Evolutionary conservation across 2,888 invertebrate genomes (phyloP), one percentile per base, ranked within the genome.

Genomic region (Gastracanthus pulcherrimus): DNA sequence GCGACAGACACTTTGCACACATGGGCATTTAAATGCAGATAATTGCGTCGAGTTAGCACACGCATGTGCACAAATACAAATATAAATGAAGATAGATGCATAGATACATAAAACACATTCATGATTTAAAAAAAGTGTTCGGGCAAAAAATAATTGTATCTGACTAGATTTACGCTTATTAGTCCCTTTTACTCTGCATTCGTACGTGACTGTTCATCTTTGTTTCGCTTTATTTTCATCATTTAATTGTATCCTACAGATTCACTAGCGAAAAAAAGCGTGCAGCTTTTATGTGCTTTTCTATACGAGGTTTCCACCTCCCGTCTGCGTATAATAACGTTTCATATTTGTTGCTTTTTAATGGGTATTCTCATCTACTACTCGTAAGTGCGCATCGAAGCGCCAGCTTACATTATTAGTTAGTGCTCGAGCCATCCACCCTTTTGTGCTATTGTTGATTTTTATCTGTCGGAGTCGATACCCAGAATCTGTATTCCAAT

Each of bases 321-420:
- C 45, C 16, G 7, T 16, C 3, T 45, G 11, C n/a, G 41, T 9
- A 67, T 55, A 55, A 81, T 70, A 76, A 76, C 83, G 79, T 83
- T 79, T 80, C 76, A 64, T 81, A 81, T 67, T 79, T 70, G 34
- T 55, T 36, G 31, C 34, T 70, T 70, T 51, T 23, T 34, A 34
- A 70, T 51, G 51, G 51, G 41, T 13, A 41, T 41, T 66, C 36
- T 38, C 23, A 11, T 9, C 11, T n/a, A 16, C 34, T 36, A 31
- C 31, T 6, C n/a, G 23, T 45, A 16, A 45, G 3, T 45, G n/a
- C n/a, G 2, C 38, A 23, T 66, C 19, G 13, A 16, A 66, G 38
- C 3, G 26, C n/a, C 1, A 45, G 5, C 3, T 45, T 13, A 7
- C 13, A 41, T 41, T 41, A 41, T 13, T n/a, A n/a, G n/a, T n/a